Base-by-base conservation (phyloP, 92 coral and sea anemone genomes). In the Galaxea fascicularis region DNA sequence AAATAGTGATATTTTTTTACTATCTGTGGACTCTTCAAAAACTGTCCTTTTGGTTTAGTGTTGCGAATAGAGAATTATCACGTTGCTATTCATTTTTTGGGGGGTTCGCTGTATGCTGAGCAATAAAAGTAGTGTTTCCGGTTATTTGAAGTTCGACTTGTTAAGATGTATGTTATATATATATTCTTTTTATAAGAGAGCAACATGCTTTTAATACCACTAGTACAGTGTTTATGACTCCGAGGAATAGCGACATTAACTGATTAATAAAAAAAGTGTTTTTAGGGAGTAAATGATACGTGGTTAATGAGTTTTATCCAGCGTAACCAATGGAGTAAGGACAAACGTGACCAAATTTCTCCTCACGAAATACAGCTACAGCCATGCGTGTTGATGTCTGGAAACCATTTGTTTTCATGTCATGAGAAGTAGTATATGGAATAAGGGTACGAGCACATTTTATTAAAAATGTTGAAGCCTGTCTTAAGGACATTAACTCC, bases 301-400 rank as follows among this genome's bases (percentile, higher is more conserved):
- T 67, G 73, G 73, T 67, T 67, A 24, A 59, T 59, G 66, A 59
- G 66, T 59, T 59, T 59, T 59, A 67, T 67, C 45, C 71, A n/a
- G 71, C 41, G 71, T 25, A 8, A 65, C 71, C 71, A 65, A 65
- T 29, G 71, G 27, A 25, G 71, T 29, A 5, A 65, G 17, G 73
- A 67, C 17, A 27, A 67, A 28, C 73, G 73, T 28, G 45, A 67
- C 73, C 73, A 67, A 67, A 30, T 67, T 0, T 67, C 73, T 67
- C 73, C 73, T 67, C 73, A 41, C 73, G 22, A 67, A 29, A 67
- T 26, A 67, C 46, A 67, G 73, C 49, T 27, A 67, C 73, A 26
- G 73, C 73, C 73, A 67, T 41, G 73, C 73, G 49, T 67, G 73
- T 67, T 26, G 72, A 67, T 67, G 46, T 67, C 73, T 67, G 73